phyloP scores from a whole-genome alignment of 2,797 vertebrate genomes.

The Gymnoscopelus microlampas region DNA sequence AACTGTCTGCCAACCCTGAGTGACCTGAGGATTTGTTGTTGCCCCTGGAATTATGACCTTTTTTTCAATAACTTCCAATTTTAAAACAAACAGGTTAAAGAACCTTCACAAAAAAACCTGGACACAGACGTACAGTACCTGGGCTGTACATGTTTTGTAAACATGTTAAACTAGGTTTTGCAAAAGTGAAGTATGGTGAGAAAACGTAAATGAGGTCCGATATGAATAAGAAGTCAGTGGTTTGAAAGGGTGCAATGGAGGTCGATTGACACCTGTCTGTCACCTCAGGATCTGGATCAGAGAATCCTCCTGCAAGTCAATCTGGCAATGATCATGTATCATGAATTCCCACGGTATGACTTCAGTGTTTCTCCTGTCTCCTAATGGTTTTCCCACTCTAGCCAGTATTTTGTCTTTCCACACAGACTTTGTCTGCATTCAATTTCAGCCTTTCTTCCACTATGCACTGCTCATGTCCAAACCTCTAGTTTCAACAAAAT shows the following conservation, averaged over 20 bases:
- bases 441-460: slow-evolving; percentile 47
- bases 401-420: slow-evolving; percentile 40
- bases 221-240: too few species aligned
- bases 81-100: too few species aligned
- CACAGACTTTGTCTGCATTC: slow-evolving; percentile 38
- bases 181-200: too few species aligned
- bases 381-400: slow-evolving; percentile 56
- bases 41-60: too few species aligned
- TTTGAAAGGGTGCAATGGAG: too few species aligned
- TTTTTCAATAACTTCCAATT: background rate
- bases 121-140: background rate
- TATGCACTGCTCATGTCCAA: slow-evolving; percentile 39
- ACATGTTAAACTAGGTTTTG: too few species aligned
- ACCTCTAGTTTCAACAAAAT: slow-evolving; percentile 52
- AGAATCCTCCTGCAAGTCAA: slow-evolving; percentile 6
- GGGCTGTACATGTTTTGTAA: too few species aligned
- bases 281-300: background rate
- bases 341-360: slow-evolving; percentile 38
- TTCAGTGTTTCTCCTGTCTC: slow-evolving; percentile 22
- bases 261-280: slow-evolving; percentile 9
- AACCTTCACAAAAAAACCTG: too few species aligned
- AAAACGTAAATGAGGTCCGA: too few species aligned
- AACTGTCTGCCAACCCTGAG: too few species aligned
- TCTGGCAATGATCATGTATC: slow-evolving; percentile 27
- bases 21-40: too few species aligned